Percentiles rank a stretch among this genome's conserved stretches.
Conservation (phyloP, 23 tunicate species). For the Aplidium turbinatum region DNA sequence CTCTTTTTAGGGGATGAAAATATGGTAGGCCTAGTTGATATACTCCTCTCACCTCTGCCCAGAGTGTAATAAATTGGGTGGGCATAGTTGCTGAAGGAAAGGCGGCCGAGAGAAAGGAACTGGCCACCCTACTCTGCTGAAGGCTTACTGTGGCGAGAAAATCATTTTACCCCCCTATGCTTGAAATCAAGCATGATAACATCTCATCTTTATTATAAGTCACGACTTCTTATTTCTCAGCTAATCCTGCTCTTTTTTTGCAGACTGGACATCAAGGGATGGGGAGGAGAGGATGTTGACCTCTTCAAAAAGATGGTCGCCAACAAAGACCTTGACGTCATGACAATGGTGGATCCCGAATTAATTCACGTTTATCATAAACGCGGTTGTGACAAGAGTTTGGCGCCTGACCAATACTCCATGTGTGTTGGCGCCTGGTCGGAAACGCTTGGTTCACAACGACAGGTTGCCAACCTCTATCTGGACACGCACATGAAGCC, state of each 20-base stretch:
- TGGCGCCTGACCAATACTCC: constrained; percentile 71
- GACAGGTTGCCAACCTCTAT: constrained; percentile 59
- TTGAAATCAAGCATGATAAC: too few species aligned
- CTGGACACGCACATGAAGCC: constrained; percentile 35
- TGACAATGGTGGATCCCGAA: constrained; percentile 80
- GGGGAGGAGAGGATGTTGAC: constrained; percentile 97
- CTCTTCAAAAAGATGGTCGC: constrained; percentile 74
- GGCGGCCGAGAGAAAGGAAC: too few species aligned
- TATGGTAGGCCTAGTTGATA: too few species aligned
- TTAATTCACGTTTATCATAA: constrained; percentile 82
- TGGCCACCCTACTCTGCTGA: too few species aligned
- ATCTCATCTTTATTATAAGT: background rate
- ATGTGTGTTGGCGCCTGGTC: constrained; percentile 95
- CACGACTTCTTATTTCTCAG: background rate
- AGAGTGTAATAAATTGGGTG: too few species aligned
- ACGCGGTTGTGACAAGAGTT: constrained; percentile 74
- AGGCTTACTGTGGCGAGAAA: too few species aligned
- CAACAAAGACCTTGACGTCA: constrained; percentile 63
- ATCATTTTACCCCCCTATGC: too few species aligned
- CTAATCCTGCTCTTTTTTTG: background rate
- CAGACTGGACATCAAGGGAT: constrained; percentile 78
- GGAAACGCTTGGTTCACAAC: constrained; percentile 78
- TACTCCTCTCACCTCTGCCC: too few species aligned
- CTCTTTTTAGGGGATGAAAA: too few species aligned
- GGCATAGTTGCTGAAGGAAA: too few species aligned